Conservation (phyloP, 2,797 vertebrate species). For the Chrosomus eos region DNA sequence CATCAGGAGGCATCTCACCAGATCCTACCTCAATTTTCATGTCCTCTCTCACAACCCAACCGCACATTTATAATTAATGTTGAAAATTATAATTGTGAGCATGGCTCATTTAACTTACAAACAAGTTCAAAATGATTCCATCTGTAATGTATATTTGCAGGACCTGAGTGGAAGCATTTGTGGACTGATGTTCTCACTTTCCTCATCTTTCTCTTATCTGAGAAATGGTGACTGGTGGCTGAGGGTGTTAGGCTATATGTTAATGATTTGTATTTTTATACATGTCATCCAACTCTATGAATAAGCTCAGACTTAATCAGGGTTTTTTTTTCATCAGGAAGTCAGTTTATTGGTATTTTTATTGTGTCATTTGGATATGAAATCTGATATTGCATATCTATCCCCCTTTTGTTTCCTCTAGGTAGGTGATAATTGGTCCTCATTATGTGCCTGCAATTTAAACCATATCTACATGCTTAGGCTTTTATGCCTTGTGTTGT, state of each 20-base stretch:
- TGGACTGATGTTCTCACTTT: slow-evolving; percentile 13
- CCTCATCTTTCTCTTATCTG: not conserved
- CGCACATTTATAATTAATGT: slow-evolving; percentile 40
- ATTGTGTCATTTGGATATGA: not conserved
- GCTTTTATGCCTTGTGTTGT: slow-evolving; percentile 40
- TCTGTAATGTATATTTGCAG: slow-evolving; percentile 48
- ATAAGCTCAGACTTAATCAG: not conserved
- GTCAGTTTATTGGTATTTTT: slow-evolving; percentile 3
- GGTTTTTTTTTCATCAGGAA: not conserved
- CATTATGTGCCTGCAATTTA: slow-evolving; percentile 43
- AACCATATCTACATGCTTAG: slow-evolving; percentile 21
- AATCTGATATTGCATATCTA: not conserved
- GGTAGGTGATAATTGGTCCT: slow-evolving; percentile 43
- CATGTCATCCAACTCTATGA: not conserved
- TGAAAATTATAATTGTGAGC: slow-evolving; percentile 53
- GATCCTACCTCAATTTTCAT: not conserved
- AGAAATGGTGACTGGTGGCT: not conserved
- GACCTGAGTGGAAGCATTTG: slow-evolving; percentile 33
- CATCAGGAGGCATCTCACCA: slow-evolving; percentile 4
- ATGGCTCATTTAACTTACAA: slow-evolving; percentile 62
- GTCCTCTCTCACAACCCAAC: not conserved
- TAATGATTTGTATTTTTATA: not conserved
- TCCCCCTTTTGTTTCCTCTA: not conserved
- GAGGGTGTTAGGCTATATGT: not conserved
- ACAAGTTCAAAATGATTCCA: slow-evolving; percentile 47